Evolutionary conservation across 2,888 invertebrate species (phyloP), one percentile per base, ranked within the genome.

Genomic region (Liodrosophila aerea): DNA sequence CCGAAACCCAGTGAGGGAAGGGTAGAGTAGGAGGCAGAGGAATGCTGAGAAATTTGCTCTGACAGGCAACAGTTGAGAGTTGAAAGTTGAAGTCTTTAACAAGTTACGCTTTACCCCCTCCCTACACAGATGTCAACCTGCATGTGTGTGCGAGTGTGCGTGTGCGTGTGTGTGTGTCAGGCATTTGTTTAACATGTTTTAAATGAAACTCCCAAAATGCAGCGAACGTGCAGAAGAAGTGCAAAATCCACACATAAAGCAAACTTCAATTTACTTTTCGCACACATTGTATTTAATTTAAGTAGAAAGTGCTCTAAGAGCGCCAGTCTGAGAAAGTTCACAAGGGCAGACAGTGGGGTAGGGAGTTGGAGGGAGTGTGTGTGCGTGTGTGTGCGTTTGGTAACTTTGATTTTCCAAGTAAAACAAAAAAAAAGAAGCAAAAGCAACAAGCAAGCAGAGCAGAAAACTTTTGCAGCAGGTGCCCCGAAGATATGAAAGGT

Each of bases 271-370:
- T 78, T 81, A 81, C 75, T 84, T 82, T 81, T 72, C 54, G 66
- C 85, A 82, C 78, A 84, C 85, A 81, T 81, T 80, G 85, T 80
- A 75, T 80, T 84, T 84, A 82, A 80, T 77, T 84, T 82, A 82
- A 82, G 82, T 80, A 69, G 69, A 84, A 72, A 66, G 77, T 69
- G 53, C 69, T 56, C 62, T 18, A 16, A 2, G 39, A 4, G 18
- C 9, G 36, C 33, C 7, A 16, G 36, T 1, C 9, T 9, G 16
- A 13, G 73, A 58, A 68, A 77, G 71, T 65, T 73, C 39, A 36
- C 76, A 76, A 73, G 81, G 74, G 62, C 81, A 64, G 49, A 44
- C 52, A 58, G 39, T 46, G 49, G 50, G 46, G 41, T 57, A 37
- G 41, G 69, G 27, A 51, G 56, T 36, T 58, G 51, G 22, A 11